Evolutionary conservation across 2,113 vertebrate genomes (phyloP), one percentile per base, ranked within the genome.

Genomic region (Brachyistius frenatus): DNA sequence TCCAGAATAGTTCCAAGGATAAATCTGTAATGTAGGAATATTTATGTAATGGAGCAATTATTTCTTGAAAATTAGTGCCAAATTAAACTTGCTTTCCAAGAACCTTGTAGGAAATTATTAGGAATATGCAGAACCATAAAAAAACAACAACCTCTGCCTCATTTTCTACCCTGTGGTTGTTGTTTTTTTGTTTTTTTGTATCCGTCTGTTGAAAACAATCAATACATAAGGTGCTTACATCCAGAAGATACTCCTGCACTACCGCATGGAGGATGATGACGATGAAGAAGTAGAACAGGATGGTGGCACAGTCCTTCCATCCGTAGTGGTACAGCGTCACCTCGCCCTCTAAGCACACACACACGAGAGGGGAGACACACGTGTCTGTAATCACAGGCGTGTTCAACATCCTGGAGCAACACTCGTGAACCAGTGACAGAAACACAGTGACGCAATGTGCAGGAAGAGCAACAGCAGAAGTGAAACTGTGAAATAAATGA

Each of bases 201-300:
- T 23, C 23, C 23, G 23, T 23, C 23, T 23, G 23, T 46, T 46
- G 44, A 46, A 46, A 46, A 46, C 7, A 46, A 46, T 9, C 44
- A 5, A 9, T 9, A 6, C 44, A 52, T 23, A 11, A 7, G 5
- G 16, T 76, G 94, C 98, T 98, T 90, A 99, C 98, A 44, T 99
- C 98, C 86, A 99, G 91, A 13, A 96, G 92, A 31, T 99, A 99
- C 76, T 99, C 98, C 94, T 99, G 98, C 73, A 99, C 97, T 65
- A 99, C 95, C 0, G 97, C 97, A 0, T 99, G 98, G 70, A 99
- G 93, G 91, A 99, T 97, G 94, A 99, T 95, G 89, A 96, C 93
- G 1, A 99, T 96, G 89, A 97, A 96, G 90, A 98, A 89, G 89
- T 99, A 99, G 94, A 99, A 99, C 85, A 97, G 91, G 87, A 98